A percentile compares a stretch with the other conserved stretches of the same genome.
Evolutionary conservation across 2,797 vertebrate species (phyloP).

Genomic region (Nannoperca obscura): DNA sequence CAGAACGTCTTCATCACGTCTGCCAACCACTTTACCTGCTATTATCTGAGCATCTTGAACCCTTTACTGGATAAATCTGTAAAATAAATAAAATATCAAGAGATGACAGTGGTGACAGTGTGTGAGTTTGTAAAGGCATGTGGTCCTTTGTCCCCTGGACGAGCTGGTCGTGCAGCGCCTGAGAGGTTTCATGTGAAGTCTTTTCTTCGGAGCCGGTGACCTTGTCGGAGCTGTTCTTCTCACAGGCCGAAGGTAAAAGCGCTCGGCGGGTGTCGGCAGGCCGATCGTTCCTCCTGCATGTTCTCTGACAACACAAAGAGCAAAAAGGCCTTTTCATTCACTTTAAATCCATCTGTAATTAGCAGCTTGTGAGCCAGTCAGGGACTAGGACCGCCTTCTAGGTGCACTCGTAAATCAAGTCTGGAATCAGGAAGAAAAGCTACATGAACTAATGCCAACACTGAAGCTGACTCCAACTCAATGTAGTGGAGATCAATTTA

Average conservation of each 20-base stretch:
- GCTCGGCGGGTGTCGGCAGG: conserved; percentile 39
- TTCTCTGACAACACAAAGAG: background rate
- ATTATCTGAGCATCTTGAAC: conserved; percentile 10
- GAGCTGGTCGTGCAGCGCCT: conserved; percentile 28
- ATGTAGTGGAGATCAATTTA: too few species aligned
- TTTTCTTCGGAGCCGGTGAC: conserved; percentile 52
- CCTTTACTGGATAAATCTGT: conserved; percentile 25
- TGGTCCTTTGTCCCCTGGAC: conserved; percentile 52
- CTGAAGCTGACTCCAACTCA: too few species aligned
- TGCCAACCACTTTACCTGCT: background rate
- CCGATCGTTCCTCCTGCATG: conserved; percentile 3
- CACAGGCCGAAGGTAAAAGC: conserved; percentile 42
- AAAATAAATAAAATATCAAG: conserved; percentile 16
- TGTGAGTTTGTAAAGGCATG: conserved; percentile 37
- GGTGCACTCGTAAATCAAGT: background rate
- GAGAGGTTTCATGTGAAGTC: conserved; percentile 61
- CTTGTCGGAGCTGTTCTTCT: conserved; percentile 59
- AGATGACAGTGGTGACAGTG: conserved; percentile 39
- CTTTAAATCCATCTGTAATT: conserved; percentile 41
- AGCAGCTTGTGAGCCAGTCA: conserved; percentile 41
- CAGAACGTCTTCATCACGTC: background rate
- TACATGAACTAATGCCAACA: background rate
- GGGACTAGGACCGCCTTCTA: background rate
- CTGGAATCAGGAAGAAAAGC: background rate
- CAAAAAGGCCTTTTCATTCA: too few species aligned